A percentile compares a stretch with the other conserved stretches of the same genome.
phyloP scores from a whole-genome alignment of 1,140 invertebrate genomes.

The Drosophila paulistorum region DNA sequence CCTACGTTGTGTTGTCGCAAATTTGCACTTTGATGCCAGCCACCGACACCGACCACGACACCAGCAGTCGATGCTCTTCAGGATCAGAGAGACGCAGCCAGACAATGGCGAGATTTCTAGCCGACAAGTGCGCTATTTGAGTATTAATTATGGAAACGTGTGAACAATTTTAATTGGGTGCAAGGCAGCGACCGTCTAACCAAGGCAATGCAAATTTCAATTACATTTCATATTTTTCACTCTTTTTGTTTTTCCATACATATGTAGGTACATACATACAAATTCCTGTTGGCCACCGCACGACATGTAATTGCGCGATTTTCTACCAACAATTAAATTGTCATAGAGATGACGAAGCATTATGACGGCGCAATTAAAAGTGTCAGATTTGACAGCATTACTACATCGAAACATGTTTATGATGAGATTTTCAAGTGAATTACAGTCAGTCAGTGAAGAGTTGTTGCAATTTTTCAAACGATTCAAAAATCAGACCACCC shows the following conservation, averaged over 20 bases:
- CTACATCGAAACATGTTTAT: constrained; percentile 32
- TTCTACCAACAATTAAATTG: constrained; percentile 79
- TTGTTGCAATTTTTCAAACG: constrained; percentile 3
- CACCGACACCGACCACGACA: neutral
- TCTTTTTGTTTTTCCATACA: constrained; percentile 27
- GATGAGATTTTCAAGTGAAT: constrained; percentile 27
- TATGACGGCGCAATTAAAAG: constrained; percentile 77
- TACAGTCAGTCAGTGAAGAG: neutral
- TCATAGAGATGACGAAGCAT: constrained; percentile 76
- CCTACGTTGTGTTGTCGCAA: constrained; percentile 38
- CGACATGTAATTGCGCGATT: constrained; percentile 77
- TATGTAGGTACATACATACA: neutral
- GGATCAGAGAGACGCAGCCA: neutral
- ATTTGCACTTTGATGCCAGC: constrained; percentile 57
- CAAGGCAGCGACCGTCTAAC: constrained; percentile 45
- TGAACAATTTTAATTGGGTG: constrained; percentile 82
- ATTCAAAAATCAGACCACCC: constrained; percentile 1
- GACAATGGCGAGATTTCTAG: constrained; percentile 39
- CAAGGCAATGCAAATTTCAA: constrained; percentile 74
- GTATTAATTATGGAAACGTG: constrained; percentile 81
- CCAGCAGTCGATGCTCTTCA: neutral
- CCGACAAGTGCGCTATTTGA: constrained; percentile 74
- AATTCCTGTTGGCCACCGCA: constrained; percentile 12
- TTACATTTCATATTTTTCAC: constrained; percentile 50
- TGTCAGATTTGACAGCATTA: constrained; percentile 72